Conservation (phyloP, 1,140 invertebrate species). For the Drosophila tsacasi region DNA sequence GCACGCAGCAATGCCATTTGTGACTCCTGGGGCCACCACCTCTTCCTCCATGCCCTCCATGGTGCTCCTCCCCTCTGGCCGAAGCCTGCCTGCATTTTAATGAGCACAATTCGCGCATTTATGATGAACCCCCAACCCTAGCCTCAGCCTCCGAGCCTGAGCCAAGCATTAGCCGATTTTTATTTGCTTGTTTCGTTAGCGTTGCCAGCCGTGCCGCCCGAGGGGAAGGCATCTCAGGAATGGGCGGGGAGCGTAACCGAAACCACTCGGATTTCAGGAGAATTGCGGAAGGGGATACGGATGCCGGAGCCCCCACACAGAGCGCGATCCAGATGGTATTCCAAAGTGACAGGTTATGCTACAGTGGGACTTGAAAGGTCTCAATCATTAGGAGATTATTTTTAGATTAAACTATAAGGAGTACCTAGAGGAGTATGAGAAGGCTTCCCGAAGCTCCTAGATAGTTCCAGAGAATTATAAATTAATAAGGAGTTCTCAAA, state of each 20-base stretch:
- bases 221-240: conserved; percentile 16
- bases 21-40: conserved; percentile 49
- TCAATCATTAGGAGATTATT: neutral
- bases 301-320: conserved; percentile 37
- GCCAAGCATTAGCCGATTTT: conserved; percentile 73
- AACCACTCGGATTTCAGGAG: conserved; percentile 69
- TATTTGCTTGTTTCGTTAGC: conserved; percentile 81
- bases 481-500: neutral
- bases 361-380: neutral
- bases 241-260: conserved; percentile 27
- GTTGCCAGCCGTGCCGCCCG: conserved; percentile 37
- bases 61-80: conserved; percentile 15
- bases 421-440: neutral
- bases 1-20: conserved; percentile 79
- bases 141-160: conserved; percentile 11
- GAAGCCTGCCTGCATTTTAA: conserved; percentile 73
- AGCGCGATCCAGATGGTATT: conserved; percentile 10
- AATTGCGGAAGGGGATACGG: conserved; percentile 37
- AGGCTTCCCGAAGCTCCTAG: neutral
- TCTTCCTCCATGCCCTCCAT: conserved; percentile 9
- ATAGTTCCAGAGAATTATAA: neutral
- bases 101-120: conserved; percentile 83
- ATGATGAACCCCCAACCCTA: conserved; percentile 52
- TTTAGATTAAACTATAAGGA: neutral
- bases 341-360: conserved; percentile 10